Evolutionary conservation across 2,888 invertebrate species (phyloP).

Genomic region (Drepanosiphum platanoidis): DNA sequence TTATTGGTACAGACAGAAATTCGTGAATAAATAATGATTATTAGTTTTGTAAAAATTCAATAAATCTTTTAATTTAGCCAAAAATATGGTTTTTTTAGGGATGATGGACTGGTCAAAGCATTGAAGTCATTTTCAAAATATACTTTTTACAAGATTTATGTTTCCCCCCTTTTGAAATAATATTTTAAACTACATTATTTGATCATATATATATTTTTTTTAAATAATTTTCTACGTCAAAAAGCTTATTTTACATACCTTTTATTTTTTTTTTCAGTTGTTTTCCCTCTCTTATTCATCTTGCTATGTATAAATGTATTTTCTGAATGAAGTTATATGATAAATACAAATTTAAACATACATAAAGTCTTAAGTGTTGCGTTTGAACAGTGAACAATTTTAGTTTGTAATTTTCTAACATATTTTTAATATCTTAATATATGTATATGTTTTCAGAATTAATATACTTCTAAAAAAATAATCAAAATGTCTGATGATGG

Average conservation of each 20-base stretch:
- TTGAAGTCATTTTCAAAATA: neutral
- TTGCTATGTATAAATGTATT: no score
- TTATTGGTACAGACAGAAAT: no score
- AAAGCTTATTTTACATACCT: no score
- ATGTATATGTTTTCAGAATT: slow-evolving; percentile 14
- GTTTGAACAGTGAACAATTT: no score
- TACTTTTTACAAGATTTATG: neutral
- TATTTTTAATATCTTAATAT: neutral
- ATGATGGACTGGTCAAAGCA: neutral
- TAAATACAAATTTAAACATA: no score
- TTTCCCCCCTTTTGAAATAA: neutral
- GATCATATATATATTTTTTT: neutral
- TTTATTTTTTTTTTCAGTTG: no score
- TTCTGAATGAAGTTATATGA: no score
- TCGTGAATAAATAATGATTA: neutral
- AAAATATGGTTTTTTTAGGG: neutral
- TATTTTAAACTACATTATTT: neutral
- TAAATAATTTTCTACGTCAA: neutral
- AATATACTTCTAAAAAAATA: neutral
- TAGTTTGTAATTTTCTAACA: neutral
- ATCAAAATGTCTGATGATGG: slow-evolving; percentile 47
- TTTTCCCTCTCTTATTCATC: no score
- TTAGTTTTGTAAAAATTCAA: neutral
- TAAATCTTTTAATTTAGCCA: no score
- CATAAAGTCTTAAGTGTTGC: no score